Evolutionary conservation across 2,888 invertebrate species (phyloP).

Genomic region (Orgyia antiqua): DNA sequence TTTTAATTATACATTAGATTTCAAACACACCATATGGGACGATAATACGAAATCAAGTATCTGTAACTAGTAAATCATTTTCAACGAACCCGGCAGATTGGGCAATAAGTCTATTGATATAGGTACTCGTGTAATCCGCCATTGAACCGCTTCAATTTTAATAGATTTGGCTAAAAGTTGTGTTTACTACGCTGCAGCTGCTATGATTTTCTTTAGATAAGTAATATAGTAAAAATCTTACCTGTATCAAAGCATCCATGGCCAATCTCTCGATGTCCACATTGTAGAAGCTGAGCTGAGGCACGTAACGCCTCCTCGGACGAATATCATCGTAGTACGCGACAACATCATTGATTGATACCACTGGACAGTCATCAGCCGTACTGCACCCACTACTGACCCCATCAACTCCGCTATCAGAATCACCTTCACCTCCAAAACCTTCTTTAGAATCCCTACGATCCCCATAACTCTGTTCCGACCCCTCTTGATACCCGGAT

Average conservation of each 20-base stretch:
- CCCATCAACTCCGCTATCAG: slow-evolving; percentile 78
- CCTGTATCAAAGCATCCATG: slow-evolving; percentile 59
- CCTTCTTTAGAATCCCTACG: slow-evolving; percentile 67
- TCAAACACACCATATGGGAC: too few species aligned
- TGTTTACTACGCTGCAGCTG: too few species aligned
- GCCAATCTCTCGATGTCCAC: slow-evolving; percentile 68
- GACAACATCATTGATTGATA: slow-evolving; percentile 71
- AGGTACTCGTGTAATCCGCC: too few species aligned
- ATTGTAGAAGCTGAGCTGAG: slow-evolving; percentile 68
- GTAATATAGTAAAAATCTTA: slow-evolving; percentile 30
- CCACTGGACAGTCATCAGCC: slow-evolving; percentile 76
- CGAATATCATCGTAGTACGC: slow-evolving; percentile 70
- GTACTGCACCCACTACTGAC: slow-evolving; percentile 78
- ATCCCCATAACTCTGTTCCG: slow-evolving; percentile 66
- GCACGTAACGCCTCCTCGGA: slow-evolving; percentile 59
- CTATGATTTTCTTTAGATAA: too few species aligned
- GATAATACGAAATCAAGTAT: too few species aligned
- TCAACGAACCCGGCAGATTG: too few species aligned
- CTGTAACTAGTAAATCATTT: too few species aligned
- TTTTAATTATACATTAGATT: too few species aligned
- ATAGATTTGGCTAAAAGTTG: too few species aligned
- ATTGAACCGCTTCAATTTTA: too few species aligned
- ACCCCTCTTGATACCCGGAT: slow-evolving; percentile 68
- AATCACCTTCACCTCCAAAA: slow-evolving; percentile 64
- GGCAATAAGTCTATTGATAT: too few species aligned